These are phyloP conservation scores for Nesidiocoris tenuis DNA, from an alignment of 2,888 invertebrate species.

Conservation along the genomic window DNA sequence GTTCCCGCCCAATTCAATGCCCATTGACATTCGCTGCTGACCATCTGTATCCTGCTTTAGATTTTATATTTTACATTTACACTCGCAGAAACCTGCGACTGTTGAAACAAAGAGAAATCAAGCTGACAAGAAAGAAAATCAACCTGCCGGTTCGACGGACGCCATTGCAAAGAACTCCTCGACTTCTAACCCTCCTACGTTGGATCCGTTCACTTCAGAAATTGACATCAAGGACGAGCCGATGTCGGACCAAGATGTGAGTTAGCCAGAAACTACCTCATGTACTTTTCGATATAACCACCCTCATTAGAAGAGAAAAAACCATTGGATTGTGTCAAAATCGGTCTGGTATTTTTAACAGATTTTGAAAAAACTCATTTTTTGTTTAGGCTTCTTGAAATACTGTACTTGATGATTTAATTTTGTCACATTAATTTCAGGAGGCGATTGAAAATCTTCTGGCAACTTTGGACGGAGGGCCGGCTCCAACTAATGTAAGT, in stretches of 20 bases:
- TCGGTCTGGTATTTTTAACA: not conserved
- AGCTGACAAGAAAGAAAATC: not conserved
- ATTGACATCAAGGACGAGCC: slow-evolving; percentile 50
- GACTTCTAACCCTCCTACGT: not conserved
- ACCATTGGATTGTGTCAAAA: not conserved
- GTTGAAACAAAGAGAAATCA: not conserved
- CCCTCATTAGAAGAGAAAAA: not conserved
- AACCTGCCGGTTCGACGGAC: not conserved
- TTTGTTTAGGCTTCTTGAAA: not conserved
- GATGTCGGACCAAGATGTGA: slow-evolving; percentile 44
- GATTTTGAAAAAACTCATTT: not conserved
- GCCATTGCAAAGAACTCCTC: not conserved
- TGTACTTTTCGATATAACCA: not conserved
- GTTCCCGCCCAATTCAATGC: slow-evolving; percentile 6
- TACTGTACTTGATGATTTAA: not conserved
- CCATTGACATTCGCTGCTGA: too few relatives aligned
- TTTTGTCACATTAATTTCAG: slow-evolving; percentile 12
- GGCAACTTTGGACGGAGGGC: slow-evolving; percentile 46
- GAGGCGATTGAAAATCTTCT: slow-evolving; percentile 47
- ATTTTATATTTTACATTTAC: too few relatives aligned
- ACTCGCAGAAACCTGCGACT: not conserved
- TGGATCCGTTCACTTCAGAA: slow-evolving; percentile 46
- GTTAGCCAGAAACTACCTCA: too few relatives aligned
- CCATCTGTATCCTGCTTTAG: too few relatives aligned
- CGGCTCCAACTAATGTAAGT: slow-evolving; percentile 13